Evolutionary conservation across 2,888 invertebrate genomes (phyloP).

Genomic region (Lithophane semibrunnea): DNA sequence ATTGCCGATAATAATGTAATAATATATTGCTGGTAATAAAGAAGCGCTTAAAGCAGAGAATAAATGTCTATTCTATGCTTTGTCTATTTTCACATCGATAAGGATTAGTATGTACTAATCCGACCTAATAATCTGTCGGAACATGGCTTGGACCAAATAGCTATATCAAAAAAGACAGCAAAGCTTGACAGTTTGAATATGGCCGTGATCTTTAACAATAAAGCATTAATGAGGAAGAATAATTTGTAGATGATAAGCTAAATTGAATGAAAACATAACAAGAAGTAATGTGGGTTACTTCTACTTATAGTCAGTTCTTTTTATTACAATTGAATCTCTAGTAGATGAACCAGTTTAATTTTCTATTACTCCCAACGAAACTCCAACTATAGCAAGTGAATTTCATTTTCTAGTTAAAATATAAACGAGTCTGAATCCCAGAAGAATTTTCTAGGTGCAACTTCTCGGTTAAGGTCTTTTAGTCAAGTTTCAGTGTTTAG

Average conservation of each 20-base stretch:
- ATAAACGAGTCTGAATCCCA: constrained; percentile 36
- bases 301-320: not conserved
- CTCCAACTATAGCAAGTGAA: constrained; percentile 1
- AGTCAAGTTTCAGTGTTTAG: constrained; percentile 13
- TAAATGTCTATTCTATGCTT: too few relatives aligned
- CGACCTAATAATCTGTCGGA: not conserved
- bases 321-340: constrained; percentile 3
- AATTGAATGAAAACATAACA: not conserved
- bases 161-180: not conserved
- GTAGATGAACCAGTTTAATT: constrained; percentile 14
- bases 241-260: not conserved
- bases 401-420: constrained; percentile 44
- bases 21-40: too few relatives aligned
- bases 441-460: constrained; percentile 25
- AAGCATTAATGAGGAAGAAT: not conserved
- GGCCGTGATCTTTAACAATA: not conserved
- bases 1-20: too few relatives aligned
- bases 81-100: too few relatives aligned
- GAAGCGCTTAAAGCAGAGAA: not conserved
- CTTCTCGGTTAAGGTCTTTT: constrained; percentile 44
- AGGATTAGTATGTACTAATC: not conserved
- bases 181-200: not conserved
- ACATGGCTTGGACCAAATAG: not conserved
- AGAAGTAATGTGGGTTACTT: not conserved
- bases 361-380: constrained; percentile 26